Conservation (phyloP, 2,797 vertebrate genomes). For the Babyrousa celebensis region DNA sequence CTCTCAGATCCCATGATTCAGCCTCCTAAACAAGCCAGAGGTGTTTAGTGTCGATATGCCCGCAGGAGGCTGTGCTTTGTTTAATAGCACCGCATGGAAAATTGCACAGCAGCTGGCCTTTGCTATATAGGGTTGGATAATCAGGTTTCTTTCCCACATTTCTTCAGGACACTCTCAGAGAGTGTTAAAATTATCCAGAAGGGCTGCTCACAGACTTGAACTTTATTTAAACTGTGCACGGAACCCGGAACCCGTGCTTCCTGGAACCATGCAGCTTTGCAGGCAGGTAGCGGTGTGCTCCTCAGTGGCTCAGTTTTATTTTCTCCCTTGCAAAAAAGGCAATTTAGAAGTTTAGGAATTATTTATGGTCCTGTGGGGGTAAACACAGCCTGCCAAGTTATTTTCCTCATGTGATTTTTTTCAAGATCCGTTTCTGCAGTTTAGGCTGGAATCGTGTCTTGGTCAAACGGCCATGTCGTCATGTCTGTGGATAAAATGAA, state of each 20-base stretch:
- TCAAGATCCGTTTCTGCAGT: conserved; percentile 20
- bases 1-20: neutral
- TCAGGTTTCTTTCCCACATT: neutral
- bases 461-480: neutral
- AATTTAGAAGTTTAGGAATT: conserved; percentile 80
- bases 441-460: conserved; percentile 50
- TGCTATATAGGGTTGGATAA: neutral
- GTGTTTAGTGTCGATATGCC: conserved; percentile 44
- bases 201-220: conserved; percentile 37
- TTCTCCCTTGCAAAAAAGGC: conserved; percentile 75
- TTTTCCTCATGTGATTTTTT: conserved; percentile 42
- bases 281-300: conserved; percentile 62
- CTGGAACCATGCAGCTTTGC: conserved; percentile 61
- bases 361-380: conserved; percentile 78
- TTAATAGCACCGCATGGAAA: conserved; percentile 14
- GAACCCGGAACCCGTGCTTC: conserved; percentile 54
- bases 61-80: neutral
- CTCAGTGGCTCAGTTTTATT: conserved; percentile 62
- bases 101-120: neutral
- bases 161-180: conserved; percentile 50
- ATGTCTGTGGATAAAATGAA: neutral
- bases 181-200: neutral
- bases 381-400: conserved; percentile 79
- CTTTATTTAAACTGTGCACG: conserved; percentile 79
- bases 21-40: neutral